phyloP scores from a whole-genome alignment of 2,797 vertebrate species.

The Ammospiza maritima region DNA sequence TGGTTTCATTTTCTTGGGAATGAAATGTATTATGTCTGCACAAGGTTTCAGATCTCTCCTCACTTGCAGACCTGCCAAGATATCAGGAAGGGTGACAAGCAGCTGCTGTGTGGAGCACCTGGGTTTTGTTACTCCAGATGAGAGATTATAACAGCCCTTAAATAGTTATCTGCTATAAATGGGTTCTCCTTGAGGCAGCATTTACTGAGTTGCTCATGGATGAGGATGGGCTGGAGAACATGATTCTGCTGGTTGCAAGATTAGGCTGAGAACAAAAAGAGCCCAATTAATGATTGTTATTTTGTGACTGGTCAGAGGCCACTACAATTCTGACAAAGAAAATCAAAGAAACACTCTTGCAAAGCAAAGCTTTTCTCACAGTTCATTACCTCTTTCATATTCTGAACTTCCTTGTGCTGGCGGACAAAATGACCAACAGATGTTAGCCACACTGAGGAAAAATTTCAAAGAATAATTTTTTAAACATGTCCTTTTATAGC shows the following conservation, averaged over 20 bases:
- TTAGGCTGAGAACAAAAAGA: background rate
- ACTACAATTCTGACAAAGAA: background rate
- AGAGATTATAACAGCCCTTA: background rate
- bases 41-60: conserved; percentile 26
- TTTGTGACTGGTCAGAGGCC: conserved; percentile 18
- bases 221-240: background rate
- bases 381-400: conserved; percentile 64
- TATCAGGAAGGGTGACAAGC: conserved; percentile 35
- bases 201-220: background rate
- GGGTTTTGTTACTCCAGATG: conserved; percentile 36
- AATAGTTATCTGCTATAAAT: background rate
- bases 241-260: background rate
- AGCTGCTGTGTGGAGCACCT: conserved; percentile 28
- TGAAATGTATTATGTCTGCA: conserved; percentile 26
- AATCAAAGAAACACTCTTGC: conserved; percentile 41
- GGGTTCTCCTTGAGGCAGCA: background rate
- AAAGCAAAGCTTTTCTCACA: conserved; percentile 42
- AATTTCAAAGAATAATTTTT: conserved; percentile 39
- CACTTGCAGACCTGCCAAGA: conserved; percentile 19
- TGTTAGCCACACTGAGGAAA: conserved; percentile 40
- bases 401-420: conserved; percentile 22
- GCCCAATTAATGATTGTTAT: background rate
- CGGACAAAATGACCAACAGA: conserved; percentile 49
- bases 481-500: conserved; percentile 38
- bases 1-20: conserved; percentile 42